Evolutionary conservation across 53 echinoderm and acorn worm species (phyloP).

Genomic region (Luidia sarsii): DNA sequence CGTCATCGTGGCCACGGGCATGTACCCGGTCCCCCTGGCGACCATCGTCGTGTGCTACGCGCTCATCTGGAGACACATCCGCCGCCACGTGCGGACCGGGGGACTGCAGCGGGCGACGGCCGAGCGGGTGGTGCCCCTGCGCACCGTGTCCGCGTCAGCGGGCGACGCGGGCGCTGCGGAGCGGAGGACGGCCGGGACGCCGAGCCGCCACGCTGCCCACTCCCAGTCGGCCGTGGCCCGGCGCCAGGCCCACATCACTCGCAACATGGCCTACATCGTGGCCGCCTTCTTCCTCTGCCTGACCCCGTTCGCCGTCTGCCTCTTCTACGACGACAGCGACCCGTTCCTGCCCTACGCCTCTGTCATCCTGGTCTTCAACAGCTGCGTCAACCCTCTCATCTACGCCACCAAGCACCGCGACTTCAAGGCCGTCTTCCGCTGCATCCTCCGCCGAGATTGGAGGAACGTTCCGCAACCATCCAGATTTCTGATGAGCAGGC

Average conservation of each 20-base stretch:
- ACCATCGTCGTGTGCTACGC: conserved; percentile 52
- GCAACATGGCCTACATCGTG: conserved; percentile 73
- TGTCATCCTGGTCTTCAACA: conserved; percentile 60
- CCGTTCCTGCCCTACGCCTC: conserved; percentile 67
- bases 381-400: conserved; percentile 68
- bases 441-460: conserved; percentile 50
- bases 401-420: conserved; percentile 76
- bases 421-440: conserved; percentile 60
- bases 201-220: not conserved
- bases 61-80: conserved; percentile 50
- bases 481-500: conserved; percentile 16
- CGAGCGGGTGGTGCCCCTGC: conserved; percentile 20
- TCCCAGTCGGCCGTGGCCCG: no score
- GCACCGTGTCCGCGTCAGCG: conserved; percentile 6
- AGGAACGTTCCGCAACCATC: conserved; percentile 54
- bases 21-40: conserved; percentile 47
- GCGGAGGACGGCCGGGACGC: not conserved
- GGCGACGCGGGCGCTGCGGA: not conserved
- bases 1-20: conserved; percentile 35
- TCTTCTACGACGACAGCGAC: conserved; percentile 63
- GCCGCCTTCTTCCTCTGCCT: conserved; percentile 65
- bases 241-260: conserved; percentile 62
- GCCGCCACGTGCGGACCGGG: no score
- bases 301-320: conserved; percentile 66
- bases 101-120: no score